phyloP scores from a whole-genome alignment of 2,888 invertebrate species.

The Drymonia ruficornis region DNA sequence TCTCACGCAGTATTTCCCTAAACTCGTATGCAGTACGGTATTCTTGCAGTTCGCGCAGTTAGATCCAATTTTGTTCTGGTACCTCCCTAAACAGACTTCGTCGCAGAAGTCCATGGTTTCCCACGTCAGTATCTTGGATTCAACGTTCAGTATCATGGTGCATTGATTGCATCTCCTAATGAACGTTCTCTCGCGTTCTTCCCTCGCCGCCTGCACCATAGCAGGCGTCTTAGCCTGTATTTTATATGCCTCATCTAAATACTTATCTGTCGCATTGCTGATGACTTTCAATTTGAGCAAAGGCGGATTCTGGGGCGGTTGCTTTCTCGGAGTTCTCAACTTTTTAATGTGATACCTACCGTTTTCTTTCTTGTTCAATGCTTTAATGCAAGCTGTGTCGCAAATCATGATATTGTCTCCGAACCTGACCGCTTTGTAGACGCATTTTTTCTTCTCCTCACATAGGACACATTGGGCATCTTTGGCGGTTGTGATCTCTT shows the following conservation, averaged over 20 bases:
- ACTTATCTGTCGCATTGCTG: conserved; percentile 81
- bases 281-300: conserved; percentile 78
- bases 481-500: conserved; percentile 54
- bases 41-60: conserved; percentile 93
- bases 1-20: conserved; percentile 96
- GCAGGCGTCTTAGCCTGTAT: conserved; percentile 85
- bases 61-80: conserved; percentile 90
- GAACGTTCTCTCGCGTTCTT: conserved; percentile 85
- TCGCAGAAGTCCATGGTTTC: conserved; percentile 98
- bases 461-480: conserved; percentile 78
- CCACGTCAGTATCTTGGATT: conserved; percentile 91
- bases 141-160: conserved; percentile 69
- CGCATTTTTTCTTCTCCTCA: conserved; percentile 73
- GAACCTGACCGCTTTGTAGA: conserved; percentile 77
- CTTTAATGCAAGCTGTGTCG: conserved; percentile 83
- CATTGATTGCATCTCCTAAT: conserved; percentile 85
- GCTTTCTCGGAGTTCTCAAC: conserved; percentile 42
- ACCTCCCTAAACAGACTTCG: conserved; percentile 92
- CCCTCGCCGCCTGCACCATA: conserved; percentile 84
- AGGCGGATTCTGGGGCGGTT: conserved; percentile 49
- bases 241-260: conserved; percentile 80
- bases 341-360: conserved; percentile 67
- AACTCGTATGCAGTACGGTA: conserved; percentile 89
- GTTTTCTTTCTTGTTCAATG: conserved; percentile 68
- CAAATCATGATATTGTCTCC: conserved; percentile 82